Evolutionary conservation across 2,797 vertebrate genomes (phyloP), one percentile per base, ranked within the genome.

Genomic region (Micromesistius poutassou): DNA sequence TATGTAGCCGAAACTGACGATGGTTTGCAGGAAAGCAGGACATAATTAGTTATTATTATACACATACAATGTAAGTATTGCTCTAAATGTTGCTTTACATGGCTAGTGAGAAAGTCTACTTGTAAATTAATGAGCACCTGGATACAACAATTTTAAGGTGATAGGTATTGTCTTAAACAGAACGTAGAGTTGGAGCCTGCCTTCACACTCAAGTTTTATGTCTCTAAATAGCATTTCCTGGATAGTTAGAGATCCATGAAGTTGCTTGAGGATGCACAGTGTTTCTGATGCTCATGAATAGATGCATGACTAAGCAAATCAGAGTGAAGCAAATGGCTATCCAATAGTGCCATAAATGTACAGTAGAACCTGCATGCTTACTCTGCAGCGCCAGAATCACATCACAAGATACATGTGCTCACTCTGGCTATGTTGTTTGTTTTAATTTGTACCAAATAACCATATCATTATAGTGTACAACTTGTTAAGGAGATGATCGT

Each of bases 271-370:
- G 55, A 62, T n/a, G 55, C 55, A 62, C 55, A 30, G 62, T 68
- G 62, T 28, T 4, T 25, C 62, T 28, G 7, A 28, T 28, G 62
- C 76, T 75, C 72, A 38, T 76, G 22, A 74, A 77, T 72, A 40
- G 7, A 76, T 76, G 46, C 2, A 79, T 79, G 62, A 74, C 62
- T 46, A 74, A 74, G 71, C 38, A 30, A 28, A 16, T 46, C 71
- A 76, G 77, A 83, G 71, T 38, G 10, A 22, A 16, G 70, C 74
- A 76, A 80, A 83, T 84, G 40, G 76, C 77, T 38, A 73, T 83
- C 0, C 4, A 35, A 68, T 62, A 77, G 71, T 77, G 10, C 62
- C 66, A 77, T 9, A 33, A 71, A 71, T 33, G 70, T 71, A 22
- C 31, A 31, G 1, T 76, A 83, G 80, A 79, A 70, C n/a, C 8